phyloP scores from a whole-genome alignment of 2,797 vertebrate genomes.

The Xerus rutilus region DNA sequence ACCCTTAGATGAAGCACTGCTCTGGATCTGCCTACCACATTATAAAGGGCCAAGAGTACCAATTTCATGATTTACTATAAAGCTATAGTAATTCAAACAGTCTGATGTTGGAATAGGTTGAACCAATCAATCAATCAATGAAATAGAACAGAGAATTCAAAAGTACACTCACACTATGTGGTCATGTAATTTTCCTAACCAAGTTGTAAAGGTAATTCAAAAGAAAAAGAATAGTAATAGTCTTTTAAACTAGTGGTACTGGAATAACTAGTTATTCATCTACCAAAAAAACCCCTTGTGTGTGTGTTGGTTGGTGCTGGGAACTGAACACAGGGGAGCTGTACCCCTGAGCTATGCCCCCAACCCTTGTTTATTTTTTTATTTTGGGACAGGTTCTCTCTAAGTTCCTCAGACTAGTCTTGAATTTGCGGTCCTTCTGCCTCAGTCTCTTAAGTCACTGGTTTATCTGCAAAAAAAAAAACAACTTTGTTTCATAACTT shows the following conservation, averaged over 20 bases:
- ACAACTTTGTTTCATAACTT: conserved; percentile 14
- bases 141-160: neutral
- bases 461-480: neutral
- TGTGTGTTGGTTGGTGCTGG: too few species aligned
- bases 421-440: too few species aligned
- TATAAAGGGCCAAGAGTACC: neutral
- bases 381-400: too few species aligned
- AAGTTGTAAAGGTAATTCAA: conserved; percentile 29
- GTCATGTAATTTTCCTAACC: conserved; percentile 50
- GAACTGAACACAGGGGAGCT: too few species aligned
- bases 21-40: neutral
- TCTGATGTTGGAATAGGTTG: neutral
- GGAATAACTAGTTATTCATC: neutral
- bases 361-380: too few species aligned
- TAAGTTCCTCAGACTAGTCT: too few species aligned
- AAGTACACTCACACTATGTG: neutral
- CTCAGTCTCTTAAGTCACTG: too few species aligned
- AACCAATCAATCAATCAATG: neutral
- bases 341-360: too few species aligned
- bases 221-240: neutral
- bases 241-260: conserved; percentile 12
- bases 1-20: neutral
- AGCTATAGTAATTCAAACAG: conserved; percentile 7
- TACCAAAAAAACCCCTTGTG: neutral
- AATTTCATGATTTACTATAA: neutral